These are phyloP conservation scores for Molossus molossus DNA, from an alignment of 2,797 vertebrate species.

Conservation along the genomic window DNA sequence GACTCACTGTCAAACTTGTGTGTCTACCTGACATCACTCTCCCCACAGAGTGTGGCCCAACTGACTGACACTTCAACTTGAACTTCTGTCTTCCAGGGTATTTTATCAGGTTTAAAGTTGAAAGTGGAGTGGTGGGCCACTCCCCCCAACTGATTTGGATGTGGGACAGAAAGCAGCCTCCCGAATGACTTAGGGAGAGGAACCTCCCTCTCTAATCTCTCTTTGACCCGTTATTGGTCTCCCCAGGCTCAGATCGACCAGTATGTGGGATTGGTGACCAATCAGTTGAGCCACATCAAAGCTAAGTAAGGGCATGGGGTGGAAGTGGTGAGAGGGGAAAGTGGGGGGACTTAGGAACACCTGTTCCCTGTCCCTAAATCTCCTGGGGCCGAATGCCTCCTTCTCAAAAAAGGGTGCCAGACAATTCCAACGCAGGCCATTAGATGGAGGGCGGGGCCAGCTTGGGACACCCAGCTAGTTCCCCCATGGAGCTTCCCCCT, in stretches of 20 bases:
- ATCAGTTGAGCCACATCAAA: conserved; percentile 91
- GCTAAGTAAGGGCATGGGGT: conserved; percentile 92
- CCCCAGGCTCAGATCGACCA: conserved; percentile 93
- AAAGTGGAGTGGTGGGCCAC: not conserved
- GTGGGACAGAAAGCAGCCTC: not conserved
- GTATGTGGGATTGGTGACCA: conserved; percentile 91
- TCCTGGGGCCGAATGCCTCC: not conserved
- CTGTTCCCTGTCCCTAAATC: not conserved
- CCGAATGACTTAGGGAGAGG: not conserved
- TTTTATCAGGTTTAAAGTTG: not conserved
- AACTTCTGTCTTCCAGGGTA: not conserved
- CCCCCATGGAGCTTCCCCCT: too few species aligned
- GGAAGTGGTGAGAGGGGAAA: not conserved
- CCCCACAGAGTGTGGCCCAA: not conserved
- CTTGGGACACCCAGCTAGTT: not conserved
- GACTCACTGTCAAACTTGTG: not conserved
- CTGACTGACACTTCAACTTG: not conserved
- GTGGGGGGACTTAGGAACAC: not conserved
- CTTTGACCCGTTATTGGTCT: not conserved
- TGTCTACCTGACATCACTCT: not conserved
- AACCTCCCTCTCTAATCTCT: not conserved
- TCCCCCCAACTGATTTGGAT: not conserved
- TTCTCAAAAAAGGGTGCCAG: conserved; percentile 33
- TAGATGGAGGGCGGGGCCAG: not conserved
- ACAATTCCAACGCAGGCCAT: not conserved